Conservation (phyloP, 2,888 invertebrate species). For the Zootermopsis nevadensis region DNA sequence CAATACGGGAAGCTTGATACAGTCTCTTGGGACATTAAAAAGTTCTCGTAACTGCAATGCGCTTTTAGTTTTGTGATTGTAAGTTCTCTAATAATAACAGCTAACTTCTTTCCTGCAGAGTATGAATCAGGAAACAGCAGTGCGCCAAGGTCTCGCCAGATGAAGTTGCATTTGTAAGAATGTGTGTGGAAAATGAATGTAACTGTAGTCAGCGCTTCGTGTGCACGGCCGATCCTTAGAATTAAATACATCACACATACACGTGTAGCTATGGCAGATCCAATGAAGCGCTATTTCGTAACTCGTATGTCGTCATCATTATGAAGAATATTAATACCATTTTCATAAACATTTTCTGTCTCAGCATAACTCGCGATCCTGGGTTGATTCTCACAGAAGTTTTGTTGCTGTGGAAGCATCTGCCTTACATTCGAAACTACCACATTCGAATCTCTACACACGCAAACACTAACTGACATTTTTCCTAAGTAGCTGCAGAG, state of each 20-base stretch:
- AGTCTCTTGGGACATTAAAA: not conserved
- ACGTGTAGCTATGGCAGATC: not conserved
- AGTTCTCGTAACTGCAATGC: not conserved
- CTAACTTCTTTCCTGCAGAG: not conserved
- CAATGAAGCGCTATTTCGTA: not conserved
- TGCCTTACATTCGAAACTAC: too few relatives aligned
- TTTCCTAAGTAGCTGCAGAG: too few relatives aligned
- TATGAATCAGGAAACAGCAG: not conserved
- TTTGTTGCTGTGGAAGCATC: too few relatives aligned
- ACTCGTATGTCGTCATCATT: too few relatives aligned
- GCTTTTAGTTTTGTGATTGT: not conserved
- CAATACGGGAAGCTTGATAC: too few relatives aligned
- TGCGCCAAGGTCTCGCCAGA: not conserved
- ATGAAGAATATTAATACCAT: too few relatives aligned
- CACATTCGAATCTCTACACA: too few relatives aligned
- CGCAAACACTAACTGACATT: too few relatives aligned
- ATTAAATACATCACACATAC: not conserved
- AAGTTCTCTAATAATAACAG: not conserved
- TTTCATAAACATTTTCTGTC: too few relatives aligned
- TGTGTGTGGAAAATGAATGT: not conserved
- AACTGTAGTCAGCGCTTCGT: not conserved
- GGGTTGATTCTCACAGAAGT: too few relatives aligned
- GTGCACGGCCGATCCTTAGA: not conserved
- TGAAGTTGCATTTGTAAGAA: not conserved
- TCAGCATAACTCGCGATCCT: too few relatives aligned